phyloP scores from a whole-genome alignment of 2,888 invertebrate species.

The Thecocarcelia acutangulata region DNA sequence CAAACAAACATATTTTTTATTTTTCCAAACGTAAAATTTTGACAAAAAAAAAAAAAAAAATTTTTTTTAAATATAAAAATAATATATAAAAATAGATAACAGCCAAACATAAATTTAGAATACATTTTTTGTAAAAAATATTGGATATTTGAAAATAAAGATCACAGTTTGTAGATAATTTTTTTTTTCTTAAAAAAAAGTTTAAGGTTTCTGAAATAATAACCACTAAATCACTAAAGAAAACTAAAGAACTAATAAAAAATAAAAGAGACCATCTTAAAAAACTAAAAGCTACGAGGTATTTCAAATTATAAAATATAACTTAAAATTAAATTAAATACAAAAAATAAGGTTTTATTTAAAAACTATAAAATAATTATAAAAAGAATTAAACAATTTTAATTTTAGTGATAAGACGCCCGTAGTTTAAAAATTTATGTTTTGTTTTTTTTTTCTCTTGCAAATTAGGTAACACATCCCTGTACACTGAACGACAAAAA shows the following conservation, averaged over 20 bases:
- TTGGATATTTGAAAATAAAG: constrained; percentile 74
- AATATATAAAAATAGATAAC: constrained; percentile 73
- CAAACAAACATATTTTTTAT: constrained; percentile 53
- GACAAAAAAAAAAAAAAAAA: constrained; percentile 60
- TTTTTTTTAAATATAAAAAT: constrained; percentile 50
- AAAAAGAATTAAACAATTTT: constrained; percentile 46
- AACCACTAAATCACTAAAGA: constrained; percentile 60
- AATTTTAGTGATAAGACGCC: constrained; percentile 42
- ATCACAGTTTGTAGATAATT: constrained; percentile 79
- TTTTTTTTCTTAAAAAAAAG: constrained; percentile 52
- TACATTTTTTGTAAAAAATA: constrained; percentile 55
- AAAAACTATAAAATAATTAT: constrained; percentile 51
- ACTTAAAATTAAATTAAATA: constrained; percentile 29
- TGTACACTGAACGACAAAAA: constrained; percentile 44
- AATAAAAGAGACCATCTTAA: constrained; percentile 67
- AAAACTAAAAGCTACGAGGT: constrained; percentile 68
- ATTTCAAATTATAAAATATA: constrained; percentile 63
- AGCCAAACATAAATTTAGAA: constrained; percentile 76
- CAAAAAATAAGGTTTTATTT: constrained; percentile 42
- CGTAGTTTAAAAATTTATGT: constrained; percentile 33
- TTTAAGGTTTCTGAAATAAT: constrained; percentile 55
- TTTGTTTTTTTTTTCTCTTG: constrained; percentile 13
- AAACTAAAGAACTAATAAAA: constrained; percentile 69
- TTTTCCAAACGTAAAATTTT: constrained; percentile 70
- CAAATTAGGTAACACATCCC: constrained; percentile 57